A percentile compares a stretch with the other conserved stretches of the same genome.
Conservation (phyloP, 1,140 invertebrate species). For the Dendrolimus punctatus region DNA sequence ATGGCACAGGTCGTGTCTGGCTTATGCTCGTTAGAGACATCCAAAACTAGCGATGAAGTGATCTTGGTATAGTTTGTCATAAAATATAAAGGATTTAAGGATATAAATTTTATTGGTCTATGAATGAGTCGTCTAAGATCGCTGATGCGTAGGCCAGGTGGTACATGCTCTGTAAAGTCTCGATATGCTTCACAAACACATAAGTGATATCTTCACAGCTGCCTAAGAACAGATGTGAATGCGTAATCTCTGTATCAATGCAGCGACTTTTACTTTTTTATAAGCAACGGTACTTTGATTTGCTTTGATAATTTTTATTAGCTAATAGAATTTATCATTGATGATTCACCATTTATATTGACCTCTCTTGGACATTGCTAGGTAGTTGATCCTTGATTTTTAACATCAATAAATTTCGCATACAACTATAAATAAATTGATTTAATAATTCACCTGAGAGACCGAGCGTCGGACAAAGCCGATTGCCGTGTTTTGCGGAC, state of each 20-base stretch:
- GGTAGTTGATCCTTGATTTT: conserved; percentile 26
- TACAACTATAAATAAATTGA: conserved; percentile 46
- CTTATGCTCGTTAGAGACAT: too few species aligned
- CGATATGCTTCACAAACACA: too few species aligned
- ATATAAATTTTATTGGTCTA: conserved; percentile 21
- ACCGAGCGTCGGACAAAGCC: conserved; percentile 47
- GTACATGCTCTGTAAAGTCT: background rate
- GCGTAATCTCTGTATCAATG: conserved; percentile 40
- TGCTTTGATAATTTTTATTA: too few species aligned
- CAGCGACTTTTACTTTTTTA: conserved; percentile 37
- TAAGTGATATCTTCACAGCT: conserved; percentile 24
- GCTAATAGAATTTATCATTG: background rate
- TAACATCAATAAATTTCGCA: conserved; percentile 29
- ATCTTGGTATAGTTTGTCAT: too few species aligned
- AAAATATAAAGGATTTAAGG: conserved; percentile 11
- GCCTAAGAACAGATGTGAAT: conserved; percentile 34
- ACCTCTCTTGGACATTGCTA: conserved; percentile 26
- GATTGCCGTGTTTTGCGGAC: conserved; percentile 58
- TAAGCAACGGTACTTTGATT: conserved; percentile 35
- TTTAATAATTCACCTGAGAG: conserved; percentile 35
- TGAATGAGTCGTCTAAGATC: conserved; percentile 30
- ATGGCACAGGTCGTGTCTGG: too few species aligned
- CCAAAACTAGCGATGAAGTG: too few species aligned
- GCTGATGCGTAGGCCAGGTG: conserved; percentile 29
- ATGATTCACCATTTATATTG: conserved; percentile 35